Percentiles rank a stretch among this genome's conserved stretches.
Conservation (phyloP, 2,888 invertebrate genomes). For the Dermolepida albohirtum region DNA sequence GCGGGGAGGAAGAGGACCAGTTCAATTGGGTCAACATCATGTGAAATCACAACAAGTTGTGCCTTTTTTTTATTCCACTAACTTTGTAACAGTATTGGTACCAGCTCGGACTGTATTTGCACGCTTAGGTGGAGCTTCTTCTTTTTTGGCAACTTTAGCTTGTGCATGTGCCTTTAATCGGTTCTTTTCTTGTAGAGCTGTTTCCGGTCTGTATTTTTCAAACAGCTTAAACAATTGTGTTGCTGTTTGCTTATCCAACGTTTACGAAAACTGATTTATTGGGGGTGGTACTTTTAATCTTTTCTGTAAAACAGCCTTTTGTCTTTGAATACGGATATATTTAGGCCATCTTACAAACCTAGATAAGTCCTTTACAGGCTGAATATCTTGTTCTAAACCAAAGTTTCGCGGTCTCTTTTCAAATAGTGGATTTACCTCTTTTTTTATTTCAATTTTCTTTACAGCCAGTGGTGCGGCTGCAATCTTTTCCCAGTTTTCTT, state of each 20-base stretch:
- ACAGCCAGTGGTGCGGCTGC: constrained; percentile 95
- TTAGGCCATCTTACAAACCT: constrained; percentile 99
- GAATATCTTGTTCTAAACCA: constrained; percentile 97
- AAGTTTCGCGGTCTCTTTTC: constrained; percentile 98
- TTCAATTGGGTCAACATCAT: constrained; percentile 99
- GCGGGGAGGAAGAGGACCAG: constrained; percentile 97
- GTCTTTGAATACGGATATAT: constrained; percentile 98
- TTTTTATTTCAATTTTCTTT: constrained; percentile 92
- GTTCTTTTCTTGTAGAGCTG: constrained; percentile 89
- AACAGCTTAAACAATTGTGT: constrained; percentile 95
- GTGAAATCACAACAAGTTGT: constrained; percentile 96
- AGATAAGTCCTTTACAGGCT: constrained; percentile 96
- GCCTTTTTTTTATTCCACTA: constrained; percentile 99
- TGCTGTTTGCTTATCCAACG: constrained; percentile 97
- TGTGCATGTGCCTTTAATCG: constrained; percentile 92
- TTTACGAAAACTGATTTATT: constrained; percentile 97
- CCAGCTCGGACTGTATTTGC: constrained; percentile 90
- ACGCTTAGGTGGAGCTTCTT: constrained; percentile 91
- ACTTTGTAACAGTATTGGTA: constrained; percentile 90
- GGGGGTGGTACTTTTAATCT: constrained; percentile 98
- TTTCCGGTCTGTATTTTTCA: constrained; percentile 98
- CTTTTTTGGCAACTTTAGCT: constrained; percentile 89
- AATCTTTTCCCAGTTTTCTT: constrained; percentile 96
- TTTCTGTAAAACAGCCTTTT: constrained; percentile 94
- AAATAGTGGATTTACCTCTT: constrained; percentile 95